Evolutionary conservation across 2,113 vertebrate species (phyloP).

Genomic region (Carassius carassius): DNA sequence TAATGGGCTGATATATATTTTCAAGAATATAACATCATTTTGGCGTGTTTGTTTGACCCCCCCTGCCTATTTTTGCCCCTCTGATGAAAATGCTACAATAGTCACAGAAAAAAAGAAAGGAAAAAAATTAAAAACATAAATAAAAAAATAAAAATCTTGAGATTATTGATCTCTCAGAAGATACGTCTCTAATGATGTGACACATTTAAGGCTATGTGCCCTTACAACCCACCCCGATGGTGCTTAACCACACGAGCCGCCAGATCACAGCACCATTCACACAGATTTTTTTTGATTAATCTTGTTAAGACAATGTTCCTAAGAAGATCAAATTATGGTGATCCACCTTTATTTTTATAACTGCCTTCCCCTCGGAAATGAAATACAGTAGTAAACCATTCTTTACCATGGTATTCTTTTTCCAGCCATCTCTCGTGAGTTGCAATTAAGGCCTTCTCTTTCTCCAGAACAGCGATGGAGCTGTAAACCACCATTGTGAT

Average conservation of each 20-base stretch:
- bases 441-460: constrained; percentile 25
- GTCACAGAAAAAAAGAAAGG: not conserved
- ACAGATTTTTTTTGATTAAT: not conserved
- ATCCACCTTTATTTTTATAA: constrained; percentile 41
- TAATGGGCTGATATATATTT: not conserved
- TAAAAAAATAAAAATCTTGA: too few species aligned
- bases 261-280: not conserved
- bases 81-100: not conserved
- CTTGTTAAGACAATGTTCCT: constrained; percentile 14
- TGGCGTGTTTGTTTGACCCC: not conserved
- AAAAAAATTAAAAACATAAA: too few species aligned
- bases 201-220: constrained; percentile 23
- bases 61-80: not conserved
- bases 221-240: constrained; percentile 1
- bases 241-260: constrained; percentile 14
- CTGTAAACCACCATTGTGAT: constrained; percentile 27
- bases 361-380: constrained; percentile 9
- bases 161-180: not conserved
- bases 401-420: constrained; percentile 18
- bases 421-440: constrained; percentile 20
- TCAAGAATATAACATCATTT: not conserved
- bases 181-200: constrained; percentile 4
- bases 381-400: not conserved
- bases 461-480: not conserved
- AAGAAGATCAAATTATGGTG: constrained; percentile 29